Evolutionary conservation across 64 coral and sea anemone genomes (phyloP).

Genomic region (Cladopsammia gracilis): DNA sequence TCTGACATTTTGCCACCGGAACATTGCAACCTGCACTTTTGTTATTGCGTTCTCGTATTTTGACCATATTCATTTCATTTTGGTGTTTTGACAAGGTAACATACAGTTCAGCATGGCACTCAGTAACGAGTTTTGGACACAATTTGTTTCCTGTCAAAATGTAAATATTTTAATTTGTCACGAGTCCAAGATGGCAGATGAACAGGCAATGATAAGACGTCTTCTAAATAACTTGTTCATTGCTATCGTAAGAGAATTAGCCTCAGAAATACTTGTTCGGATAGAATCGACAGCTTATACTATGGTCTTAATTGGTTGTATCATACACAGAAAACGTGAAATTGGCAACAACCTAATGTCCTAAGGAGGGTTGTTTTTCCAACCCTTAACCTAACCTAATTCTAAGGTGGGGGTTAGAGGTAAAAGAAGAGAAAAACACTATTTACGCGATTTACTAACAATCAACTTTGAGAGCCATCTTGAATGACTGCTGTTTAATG

Average conservation of each 20-base stretch:
- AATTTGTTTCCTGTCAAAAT: too few species aligned
- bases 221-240: background rate
- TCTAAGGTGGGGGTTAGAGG: background rate
- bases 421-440: background rate
- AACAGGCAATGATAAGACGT: slow-evolving; percentile 16
- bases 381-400: background rate
- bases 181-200: background rate
- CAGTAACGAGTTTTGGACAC: too few species aligned
- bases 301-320: background rate
- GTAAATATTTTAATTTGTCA: background rate
- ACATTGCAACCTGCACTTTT: background rate
- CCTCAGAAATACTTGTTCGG: slow-evolving; percentile 1
- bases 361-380: background rate
- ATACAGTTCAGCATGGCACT: too few species aligned
- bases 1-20: background rate
- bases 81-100: too few species aligned
- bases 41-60: background rate
- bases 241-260: background rate
- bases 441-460: background rate
- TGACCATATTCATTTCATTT: background rate
- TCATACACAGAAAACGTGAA: background rate
- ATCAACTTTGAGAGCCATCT: background rate
- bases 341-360: background rate
- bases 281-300: background rate
- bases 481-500: background rate